Evolutionary conservation across 1,140 invertebrate species (phyloP).

Genomic region (Hyles vespertilio): DNA sequence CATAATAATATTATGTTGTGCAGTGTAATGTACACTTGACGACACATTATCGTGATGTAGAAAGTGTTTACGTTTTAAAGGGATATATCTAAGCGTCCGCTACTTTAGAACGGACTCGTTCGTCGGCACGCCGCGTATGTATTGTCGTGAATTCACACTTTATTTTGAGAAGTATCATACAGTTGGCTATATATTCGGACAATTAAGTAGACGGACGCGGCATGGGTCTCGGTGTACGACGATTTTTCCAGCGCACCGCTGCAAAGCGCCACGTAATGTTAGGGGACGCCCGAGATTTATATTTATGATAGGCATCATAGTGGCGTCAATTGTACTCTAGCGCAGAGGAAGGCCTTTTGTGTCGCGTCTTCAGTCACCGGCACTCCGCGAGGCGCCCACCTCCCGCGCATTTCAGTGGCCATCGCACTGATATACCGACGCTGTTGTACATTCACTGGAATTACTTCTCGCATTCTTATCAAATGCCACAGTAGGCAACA

Average conservation of each 20-base stretch:
- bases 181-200: constrained; percentile 5
- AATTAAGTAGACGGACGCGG: constrained; percentile 7
- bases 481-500: too few species aligned
- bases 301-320: constrained; percentile 32
- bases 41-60: constrained; percentile 26
- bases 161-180: constrained; percentile 3
- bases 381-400: too few species aligned
- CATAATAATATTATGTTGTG: constrained; percentile 32
- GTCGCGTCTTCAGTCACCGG: constrained; percentile 11
- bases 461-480: too few species aligned
- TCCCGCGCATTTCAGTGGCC: too few species aligned
- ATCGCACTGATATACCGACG: too few species aligned
- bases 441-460: too few species aligned
- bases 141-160: background rate
- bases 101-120: constrained; percentile 12
- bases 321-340: constrained; percentile 27
- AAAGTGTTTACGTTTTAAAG: constrained; percentile 24
- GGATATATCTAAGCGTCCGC: constrained; percentile 21
- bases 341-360: constrained; percentile 25
- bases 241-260: constrained; percentile 18
- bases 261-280: constrained; percentile 23
- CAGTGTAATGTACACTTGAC: constrained; percentile 28
- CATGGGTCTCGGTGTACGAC: constrained; percentile 6
- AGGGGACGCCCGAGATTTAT: constrained; percentile 25
- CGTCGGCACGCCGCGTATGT: background rate